Base-by-base conservation (phyloP, 1,140 invertebrate genomes). In the Belonocnema kinseyi region DNA sequence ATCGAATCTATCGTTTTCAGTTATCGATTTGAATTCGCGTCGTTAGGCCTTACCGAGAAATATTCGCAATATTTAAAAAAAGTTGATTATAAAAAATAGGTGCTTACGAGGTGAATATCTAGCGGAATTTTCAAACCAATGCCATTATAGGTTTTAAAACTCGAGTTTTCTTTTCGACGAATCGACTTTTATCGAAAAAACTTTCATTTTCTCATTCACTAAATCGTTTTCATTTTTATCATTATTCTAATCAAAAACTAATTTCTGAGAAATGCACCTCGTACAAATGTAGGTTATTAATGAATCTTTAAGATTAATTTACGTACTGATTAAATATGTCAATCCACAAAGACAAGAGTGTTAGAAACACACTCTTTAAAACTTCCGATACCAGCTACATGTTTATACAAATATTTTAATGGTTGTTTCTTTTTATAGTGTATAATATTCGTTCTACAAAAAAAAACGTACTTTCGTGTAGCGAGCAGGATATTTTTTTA, bases 281-380 rank as follows among this genome's bases (percentile, higher is more conserved):
- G 5, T 14, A 26, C 14, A 14, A n/a, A 66, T 40, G n/a, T 66
- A 66, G 33, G 16, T n/a, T 40, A 66, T 66, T 33, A 66, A 40
- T 66, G 14, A 66, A 66, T 46, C 40, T 66, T 66, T n/a, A 66
- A 66, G 26, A 66, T 66, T 40, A 66, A 66, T 46, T 66, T 66
- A 66, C 26, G 13, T 66, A 46, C 26, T 40, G 61, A 66, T 33
- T 66, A 66, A 66, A 40, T n/a, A n/a, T 14, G 26, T 66, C 61
- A 40, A 66, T 54, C 53, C n/a, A 14, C 33, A 66, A 14, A 40
- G 16, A 40, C 58, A 61, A 46, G 19, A 61, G 33, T 14, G 61
- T 46, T 46, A 46, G 7, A 11, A 46, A 46, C 1, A 66, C 8
- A 21, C 26, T 61, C 58, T 61, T 61, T 61, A 61, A 66, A 66